These are phyloP conservation scores for Diachasmimorpha longicaudata DNA, from an alignment of 1,140 invertebrate species.

Conservation along the genomic window DNA sequence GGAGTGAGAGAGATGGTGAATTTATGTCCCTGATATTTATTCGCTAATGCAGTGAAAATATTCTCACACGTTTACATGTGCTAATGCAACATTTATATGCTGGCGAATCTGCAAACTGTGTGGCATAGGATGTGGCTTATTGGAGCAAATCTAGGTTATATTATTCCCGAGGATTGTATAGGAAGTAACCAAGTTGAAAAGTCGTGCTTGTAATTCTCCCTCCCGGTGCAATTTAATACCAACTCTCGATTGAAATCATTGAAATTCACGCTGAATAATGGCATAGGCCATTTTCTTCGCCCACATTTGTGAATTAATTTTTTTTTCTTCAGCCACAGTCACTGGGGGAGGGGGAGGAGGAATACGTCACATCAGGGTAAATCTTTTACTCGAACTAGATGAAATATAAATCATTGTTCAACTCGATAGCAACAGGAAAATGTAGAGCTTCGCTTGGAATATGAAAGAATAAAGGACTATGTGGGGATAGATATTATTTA, in stretches of 20 bases:
- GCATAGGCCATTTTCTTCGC: neutral
- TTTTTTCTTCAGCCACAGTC: too few relatives aligned
- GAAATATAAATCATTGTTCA: too few relatives aligned
- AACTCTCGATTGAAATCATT: neutral
- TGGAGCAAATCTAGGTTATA: slow-evolving; percentile 60
- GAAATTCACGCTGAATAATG: neutral
- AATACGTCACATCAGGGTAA: neutral
- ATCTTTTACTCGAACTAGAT: neutral
- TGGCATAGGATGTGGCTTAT: slow-evolving; percentile 55
- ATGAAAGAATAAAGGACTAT: too few relatives aligned
- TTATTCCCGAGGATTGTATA: slow-evolving; percentile 41
- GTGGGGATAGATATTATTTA: too few relatives aligned
- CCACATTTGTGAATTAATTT: neutral
- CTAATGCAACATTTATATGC: neutral
- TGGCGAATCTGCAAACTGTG: neutral
- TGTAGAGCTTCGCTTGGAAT: too few relatives aligned
- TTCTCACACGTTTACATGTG: neutral
- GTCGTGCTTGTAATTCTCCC: slow-evolving; percentile 22
- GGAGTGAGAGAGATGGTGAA: neutral
- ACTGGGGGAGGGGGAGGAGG: too few relatives aligned
- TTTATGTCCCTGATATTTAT: neutral
- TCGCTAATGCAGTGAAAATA: neutral
- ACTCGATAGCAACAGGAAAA: too few relatives aligned
- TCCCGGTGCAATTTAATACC: slow-evolving; percentile 17
- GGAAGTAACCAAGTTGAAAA: slow-evolving; percentile 27